Conservation (phyloP, 2,888 invertebrate genomes). For the Acleris holmiana region DNA sequence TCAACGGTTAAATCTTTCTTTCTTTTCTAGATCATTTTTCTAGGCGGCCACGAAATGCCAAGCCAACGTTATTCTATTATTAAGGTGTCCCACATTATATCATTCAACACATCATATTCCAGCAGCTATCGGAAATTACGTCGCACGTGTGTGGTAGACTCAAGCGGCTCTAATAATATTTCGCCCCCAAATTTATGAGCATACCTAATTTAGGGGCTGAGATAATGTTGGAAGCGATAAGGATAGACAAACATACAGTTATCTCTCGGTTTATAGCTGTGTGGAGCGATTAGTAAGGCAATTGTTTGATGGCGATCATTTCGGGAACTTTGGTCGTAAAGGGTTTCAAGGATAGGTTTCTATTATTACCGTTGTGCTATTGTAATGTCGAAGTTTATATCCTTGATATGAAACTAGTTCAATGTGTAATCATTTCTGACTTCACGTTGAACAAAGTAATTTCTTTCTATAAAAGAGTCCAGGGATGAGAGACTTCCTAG, state of each 20-base stretch:
- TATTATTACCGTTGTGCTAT: background rate
- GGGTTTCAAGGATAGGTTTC: background rate
- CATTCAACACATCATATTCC: background rate
- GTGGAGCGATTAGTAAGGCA: constrained; percentile 9
- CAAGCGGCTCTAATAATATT: constrained; percentile 24
- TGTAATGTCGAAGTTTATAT: background rate
- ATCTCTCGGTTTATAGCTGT: constrained; percentile 14
- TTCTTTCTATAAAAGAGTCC: no score
- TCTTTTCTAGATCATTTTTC: no score
- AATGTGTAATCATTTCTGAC: no score
- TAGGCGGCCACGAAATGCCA: background rate
- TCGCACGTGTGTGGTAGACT: constrained; percentile 17
- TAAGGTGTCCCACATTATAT: background rate
- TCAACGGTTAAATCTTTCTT: no score
- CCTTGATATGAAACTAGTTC: no score
- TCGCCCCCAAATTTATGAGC: constrained; percentile 31
- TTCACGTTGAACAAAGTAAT: no score
- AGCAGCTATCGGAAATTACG: constrained; percentile 15
- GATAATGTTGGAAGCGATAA: constrained; percentile 28
- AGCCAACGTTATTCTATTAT: constrained; percentile 5
- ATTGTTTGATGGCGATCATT: constrained; percentile 11
- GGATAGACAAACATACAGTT: constrained; percentile 20
- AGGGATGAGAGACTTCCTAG: no score
- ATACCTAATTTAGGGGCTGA: constrained; percentile 33
- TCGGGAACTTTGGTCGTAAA: constrained; percentile 4